Evolutionary conservation across 2,797 vertebrate species (phyloP).

Genomic region (Macropodus opercularis): DNA sequence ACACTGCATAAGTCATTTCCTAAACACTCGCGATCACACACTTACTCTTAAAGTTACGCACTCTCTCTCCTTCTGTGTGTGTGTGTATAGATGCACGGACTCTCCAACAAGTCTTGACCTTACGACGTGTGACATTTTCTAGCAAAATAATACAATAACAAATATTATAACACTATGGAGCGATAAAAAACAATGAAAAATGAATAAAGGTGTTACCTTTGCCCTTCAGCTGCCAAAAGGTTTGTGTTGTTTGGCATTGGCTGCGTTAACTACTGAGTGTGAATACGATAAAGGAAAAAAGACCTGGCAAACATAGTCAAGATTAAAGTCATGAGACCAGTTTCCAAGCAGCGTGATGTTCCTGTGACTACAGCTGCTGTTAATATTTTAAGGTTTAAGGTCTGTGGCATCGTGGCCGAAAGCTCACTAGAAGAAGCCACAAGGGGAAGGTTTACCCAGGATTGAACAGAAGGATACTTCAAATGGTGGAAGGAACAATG

Average conservation of each 20-base stretch:
- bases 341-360: not conserved
- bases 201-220: slow-evolving; percentile 6
- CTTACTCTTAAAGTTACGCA: slow-evolving; percentile 40
- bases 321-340: not conserved
- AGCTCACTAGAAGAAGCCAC: not conserved
- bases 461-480: not conserved
- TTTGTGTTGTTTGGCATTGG: not conserved
- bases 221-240: too few species aligned
- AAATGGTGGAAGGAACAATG: not conserved
- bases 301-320: not conserved
- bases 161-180: slow-evolving; percentile 6
- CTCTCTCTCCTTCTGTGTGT: slow-evolving; percentile 49
- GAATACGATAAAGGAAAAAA: not conserved
- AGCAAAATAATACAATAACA: slow-evolving; percentile 7
- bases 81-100: slow-evolving; percentile 17
- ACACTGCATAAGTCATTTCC: slow-evolving; percentile 69
- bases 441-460: not conserved
- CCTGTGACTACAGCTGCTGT: too few species aligned
- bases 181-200: too few species aligned
- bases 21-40: slow-evolving; percentile 42
- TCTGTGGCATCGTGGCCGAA: not conserved
- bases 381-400: too few species aligned
- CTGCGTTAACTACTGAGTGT: not conserved
- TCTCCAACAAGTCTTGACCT: slow-evolving; percentile 5
- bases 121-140: slow-evolving; percentile 35